Percentiles rank a stretch among this genome's conserved stretches.
Conservation (phyloP, 1,140 invertebrate genomes). For the Lepidurus packardi region DNA sequence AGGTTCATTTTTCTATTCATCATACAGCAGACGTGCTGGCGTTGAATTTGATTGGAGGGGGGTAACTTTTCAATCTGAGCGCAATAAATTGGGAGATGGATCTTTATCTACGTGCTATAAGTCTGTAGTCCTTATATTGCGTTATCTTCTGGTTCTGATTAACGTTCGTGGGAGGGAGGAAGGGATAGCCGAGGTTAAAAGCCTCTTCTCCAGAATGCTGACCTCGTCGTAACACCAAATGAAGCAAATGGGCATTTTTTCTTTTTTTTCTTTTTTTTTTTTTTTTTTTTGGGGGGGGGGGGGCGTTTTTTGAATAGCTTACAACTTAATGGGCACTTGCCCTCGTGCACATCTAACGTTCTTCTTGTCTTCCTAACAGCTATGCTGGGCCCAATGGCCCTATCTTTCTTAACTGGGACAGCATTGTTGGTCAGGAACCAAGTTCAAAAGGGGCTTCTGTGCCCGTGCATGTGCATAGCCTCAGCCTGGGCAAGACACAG, state of each 20-base stretch:
- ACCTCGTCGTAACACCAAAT: not conserved
- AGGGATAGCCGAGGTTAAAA: not conserved
- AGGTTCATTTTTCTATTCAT: no score
- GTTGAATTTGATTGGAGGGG: not conserved
- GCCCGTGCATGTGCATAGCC: not conserved
- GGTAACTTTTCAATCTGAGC: not conserved
- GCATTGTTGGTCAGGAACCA: conserved; percentile 14
- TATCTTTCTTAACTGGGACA: conserved; percentile 10
- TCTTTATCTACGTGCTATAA: not conserved
- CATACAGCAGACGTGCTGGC: not conserved
- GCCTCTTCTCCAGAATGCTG: not conserved
- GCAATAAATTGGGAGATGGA: not conserved
- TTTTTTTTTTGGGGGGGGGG: not conserved
- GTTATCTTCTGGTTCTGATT: not conserved
- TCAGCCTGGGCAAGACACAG: not conserved
- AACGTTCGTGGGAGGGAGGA: not conserved
- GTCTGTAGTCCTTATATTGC: not conserved
- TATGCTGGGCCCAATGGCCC: not conserved
- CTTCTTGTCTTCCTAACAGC: not conserved
- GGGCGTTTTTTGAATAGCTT: not conserved
- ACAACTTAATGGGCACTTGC: conserved; percentile 21
- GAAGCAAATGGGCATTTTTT: not conserved
- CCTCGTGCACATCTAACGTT: conserved; percentile 8
- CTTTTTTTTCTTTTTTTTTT: not conserved
- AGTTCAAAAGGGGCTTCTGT: not conserved